Evolutionary conservation across 2,113 vertebrate species (phyloP).

Genomic region (Pomatorhinus ruficollis): DNA sequence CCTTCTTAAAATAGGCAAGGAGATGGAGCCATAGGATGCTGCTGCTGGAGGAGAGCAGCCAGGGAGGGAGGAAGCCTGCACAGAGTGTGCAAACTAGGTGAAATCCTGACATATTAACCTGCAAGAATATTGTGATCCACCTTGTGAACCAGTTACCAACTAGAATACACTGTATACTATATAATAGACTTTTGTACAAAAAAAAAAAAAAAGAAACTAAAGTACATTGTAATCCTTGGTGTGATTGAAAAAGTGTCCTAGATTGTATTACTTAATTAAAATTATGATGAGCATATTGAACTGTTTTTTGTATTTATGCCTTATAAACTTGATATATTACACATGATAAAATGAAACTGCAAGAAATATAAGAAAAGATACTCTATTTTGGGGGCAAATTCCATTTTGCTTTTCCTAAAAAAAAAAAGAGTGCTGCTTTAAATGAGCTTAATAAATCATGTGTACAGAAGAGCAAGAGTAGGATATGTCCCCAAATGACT

Average conservation of each 20-base stretch:
- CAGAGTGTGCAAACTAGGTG: background rate
- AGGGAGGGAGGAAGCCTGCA: conserved; percentile 6
- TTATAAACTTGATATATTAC: conserved; percentile 73
- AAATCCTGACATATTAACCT: conserved; percentile 40
- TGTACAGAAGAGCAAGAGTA: conserved; percentile 30
- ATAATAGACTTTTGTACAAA: conserved; percentile 62
- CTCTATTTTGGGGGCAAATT: conserved; percentile 18
- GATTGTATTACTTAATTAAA: conserved; percentile 69
- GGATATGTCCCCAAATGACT: conserved; percentile 22
- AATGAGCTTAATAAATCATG: conserved; percentile 25
- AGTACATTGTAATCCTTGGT: conserved; percentile 61
- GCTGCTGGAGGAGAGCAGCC: background rate
- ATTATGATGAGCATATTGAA: conserved; percentile 68
- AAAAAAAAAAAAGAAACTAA: conserved; percentile 21
- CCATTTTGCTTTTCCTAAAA: conserved; percentile 21
- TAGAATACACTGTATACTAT: conserved; percentile 55
- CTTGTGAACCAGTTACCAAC: conserved; percentile 66
- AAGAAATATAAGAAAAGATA: background rate
- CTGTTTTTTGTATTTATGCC: conserved; percentile 77
- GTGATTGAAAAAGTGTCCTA: conserved; percentile 62
- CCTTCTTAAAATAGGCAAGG: background rate
- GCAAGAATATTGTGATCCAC: conserved; percentile 56
- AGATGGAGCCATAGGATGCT: background rate
- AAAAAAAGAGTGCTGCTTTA: background rate
- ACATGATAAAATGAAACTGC: conserved; percentile 22